phyloP scores from a whole-genome alignment of 2,113 vertebrate genomes.

The Apodemus speciosus region DNA sequence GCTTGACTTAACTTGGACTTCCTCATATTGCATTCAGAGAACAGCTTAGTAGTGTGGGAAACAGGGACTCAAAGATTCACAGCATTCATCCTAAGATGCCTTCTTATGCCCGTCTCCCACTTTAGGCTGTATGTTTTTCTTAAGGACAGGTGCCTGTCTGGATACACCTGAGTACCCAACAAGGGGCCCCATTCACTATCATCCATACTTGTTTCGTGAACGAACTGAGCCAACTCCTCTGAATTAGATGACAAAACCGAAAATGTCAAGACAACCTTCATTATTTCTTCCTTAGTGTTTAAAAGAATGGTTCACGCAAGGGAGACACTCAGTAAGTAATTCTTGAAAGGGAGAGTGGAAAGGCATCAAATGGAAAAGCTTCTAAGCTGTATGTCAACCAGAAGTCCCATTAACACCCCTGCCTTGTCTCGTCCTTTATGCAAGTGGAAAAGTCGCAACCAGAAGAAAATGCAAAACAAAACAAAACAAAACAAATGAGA shows the following conservation, averaged over 20 bases:
- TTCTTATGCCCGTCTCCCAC: neutral
- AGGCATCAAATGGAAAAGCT: neutral
- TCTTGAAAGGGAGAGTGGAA: neutral
- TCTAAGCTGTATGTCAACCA: neutral
- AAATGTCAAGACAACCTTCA: slow-evolving; percentile 29
- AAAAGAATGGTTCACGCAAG: neutral
- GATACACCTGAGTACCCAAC: neutral
- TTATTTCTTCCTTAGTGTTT: neutral
- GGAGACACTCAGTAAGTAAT: neutral
- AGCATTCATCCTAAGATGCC: neutral
- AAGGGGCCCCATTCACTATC: neutral
- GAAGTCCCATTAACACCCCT: neutral
- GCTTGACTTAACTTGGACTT: neutral
- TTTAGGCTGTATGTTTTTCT: neutral
- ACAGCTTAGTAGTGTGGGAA: neutral
- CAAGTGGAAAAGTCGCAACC: neutral
- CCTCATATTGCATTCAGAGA: neutral
- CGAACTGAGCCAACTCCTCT: neutral
- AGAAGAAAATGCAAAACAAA: slow-evolving; percentile 7
- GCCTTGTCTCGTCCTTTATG: neutral
- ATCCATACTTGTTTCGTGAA: neutral
- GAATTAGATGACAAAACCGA: slow-evolving; percentile 10
- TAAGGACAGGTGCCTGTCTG: neutral
- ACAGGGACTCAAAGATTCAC: neutral
- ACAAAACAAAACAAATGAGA: neutral